Percentiles rank a stretch among this genome's conserved stretches.
These are phyloP conservation scores for Muscidifurax raptorellus DNA, from an alignment of 1,140 invertebrate species.

Conservation along the genomic window DNA sequence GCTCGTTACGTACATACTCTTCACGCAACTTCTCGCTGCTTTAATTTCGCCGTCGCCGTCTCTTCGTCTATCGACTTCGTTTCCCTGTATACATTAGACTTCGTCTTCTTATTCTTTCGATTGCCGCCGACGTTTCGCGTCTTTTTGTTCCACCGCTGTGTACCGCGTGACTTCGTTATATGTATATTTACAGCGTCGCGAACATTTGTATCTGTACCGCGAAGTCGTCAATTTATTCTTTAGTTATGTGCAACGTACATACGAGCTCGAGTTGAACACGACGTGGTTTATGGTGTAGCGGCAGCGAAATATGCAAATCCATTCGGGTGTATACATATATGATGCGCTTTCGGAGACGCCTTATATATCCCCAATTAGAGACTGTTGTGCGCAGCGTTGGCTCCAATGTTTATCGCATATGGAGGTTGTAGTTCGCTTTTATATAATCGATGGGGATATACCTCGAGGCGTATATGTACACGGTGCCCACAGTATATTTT, in stretches of 20 bases:
- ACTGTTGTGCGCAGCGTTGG: too few relatives aligned
- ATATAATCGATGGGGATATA: too few relatives aligned
- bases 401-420: too few relatives aligned
- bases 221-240: background rate
- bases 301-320: slow-evolving; percentile 15
- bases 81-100: background rate
- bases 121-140: background rate
- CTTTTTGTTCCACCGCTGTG: background rate
- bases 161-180: background rate
- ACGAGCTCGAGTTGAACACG: background rate
- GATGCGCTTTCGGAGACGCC: background rate
- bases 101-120: background rate
- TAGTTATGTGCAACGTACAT: background rate
- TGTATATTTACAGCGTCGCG: background rate
- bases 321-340: background rate
- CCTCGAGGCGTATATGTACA: too few relatives aligned
- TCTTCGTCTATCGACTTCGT: background rate
- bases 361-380: too few relatives aligned
- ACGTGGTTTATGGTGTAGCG: background rate
- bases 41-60: background rate
- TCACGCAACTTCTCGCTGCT: background rate
- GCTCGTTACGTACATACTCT: slow-evolving; percentile 16
- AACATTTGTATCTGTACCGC: background rate
- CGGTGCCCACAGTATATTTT: too few relatives aligned
- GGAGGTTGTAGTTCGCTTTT: too few relatives aligned